Conservation (phyloP, 2,888 invertebrate genomes). For the Xiphydria camelus region DNA sequence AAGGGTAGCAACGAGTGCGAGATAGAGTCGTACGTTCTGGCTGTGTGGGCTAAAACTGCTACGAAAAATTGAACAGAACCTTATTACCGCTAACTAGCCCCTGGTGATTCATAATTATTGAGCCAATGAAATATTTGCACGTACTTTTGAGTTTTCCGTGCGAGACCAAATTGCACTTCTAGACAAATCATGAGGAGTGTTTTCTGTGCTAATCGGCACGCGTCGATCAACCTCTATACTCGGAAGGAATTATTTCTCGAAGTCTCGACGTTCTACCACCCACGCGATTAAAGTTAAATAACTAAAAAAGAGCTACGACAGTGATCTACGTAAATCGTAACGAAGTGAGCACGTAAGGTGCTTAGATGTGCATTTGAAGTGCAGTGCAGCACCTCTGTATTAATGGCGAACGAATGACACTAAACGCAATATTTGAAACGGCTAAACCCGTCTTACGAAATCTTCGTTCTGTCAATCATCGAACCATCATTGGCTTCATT, state of each 20-base stretch:
- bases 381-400: too few species aligned
- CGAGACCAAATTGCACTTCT: not conserved
- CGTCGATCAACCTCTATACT: too few species aligned
- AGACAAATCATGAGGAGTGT: not conserved
- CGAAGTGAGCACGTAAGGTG: too few species aligned
- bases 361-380: too few species aligned
- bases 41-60: slow-evolving; percentile 72
- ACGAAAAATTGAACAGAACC: slow-evolving; percentile 48
- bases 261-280: too few species aligned
- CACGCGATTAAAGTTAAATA: too few species aligned
- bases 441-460: not conserved
- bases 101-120: not conserved
- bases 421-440: too few species aligned
- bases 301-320: too few species aligned
- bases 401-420: too few species aligned
- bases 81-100: not conserved
- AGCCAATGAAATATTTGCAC: not conserved
- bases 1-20: slow-evolving; percentile 85
- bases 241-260: too few species aligned
- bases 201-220: too few species aligned
- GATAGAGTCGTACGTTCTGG: slow-evolving; percentile 88
- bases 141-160: not conserved
- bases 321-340: too few species aligned
- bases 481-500: not conserved
- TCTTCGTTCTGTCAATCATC: not conserved